Evolutionary conservation across 1,140 invertebrate genomes (phyloP).

Genomic region (Matsumurasca onukii): DNA sequence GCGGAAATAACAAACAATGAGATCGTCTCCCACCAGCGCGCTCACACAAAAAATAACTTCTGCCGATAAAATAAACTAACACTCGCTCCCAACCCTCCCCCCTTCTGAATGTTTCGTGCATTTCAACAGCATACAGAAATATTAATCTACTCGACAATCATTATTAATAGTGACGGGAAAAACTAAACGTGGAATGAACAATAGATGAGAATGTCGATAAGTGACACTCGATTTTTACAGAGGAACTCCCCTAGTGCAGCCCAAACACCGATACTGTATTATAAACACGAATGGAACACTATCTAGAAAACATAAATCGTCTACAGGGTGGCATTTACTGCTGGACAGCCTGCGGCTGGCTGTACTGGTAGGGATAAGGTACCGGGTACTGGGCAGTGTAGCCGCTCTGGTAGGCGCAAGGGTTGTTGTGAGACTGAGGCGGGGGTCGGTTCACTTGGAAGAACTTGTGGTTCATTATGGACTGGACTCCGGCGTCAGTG

Average conservation of each 20-base stretch:
- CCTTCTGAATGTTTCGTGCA: slow-evolving; percentile 43
- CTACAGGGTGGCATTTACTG: slow-evolving; percentile 39
- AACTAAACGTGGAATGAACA: slow-evolving; percentile 36
- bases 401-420: slow-evolving; percentile 57
- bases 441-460: slow-evolving; percentile 57
- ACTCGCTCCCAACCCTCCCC: slow-evolving; percentile 39
- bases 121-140: slow-evolving; percentile 41
- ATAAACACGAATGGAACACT: slow-evolving; percentile 23
- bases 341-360: slow-evolving; percentile 43
- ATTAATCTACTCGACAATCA: slow-evolving; percentile 37
- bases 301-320: slow-evolving; percentile 16
- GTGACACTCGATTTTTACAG: slow-evolving; percentile 5
- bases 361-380: slow-evolving; percentile 39
- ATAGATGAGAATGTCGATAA: slow-evolving; percentile 9
- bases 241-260: slow-evolving; percentile 13
- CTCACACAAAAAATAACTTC: slow-evolving; percentile 21
- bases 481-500: slow-evolving; percentile 54
- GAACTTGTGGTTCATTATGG: slow-evolving; percentile 61
- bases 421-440: slow-evolving; percentile 51
- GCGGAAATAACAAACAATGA: no score
- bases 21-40: neutral
- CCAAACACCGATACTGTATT: slow-evolving; percentile 36
- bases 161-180: slow-evolving; percentile 29
- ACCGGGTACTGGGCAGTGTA: slow-evolving; percentile 29
- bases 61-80: slow-evolving; percentile 30